A percentile compares a stretch with the other conserved stretches of the same genome.
Conservation (phyloP, 2,888 invertebrate genomes). For the Ochlodes sylvanus region DNA sequence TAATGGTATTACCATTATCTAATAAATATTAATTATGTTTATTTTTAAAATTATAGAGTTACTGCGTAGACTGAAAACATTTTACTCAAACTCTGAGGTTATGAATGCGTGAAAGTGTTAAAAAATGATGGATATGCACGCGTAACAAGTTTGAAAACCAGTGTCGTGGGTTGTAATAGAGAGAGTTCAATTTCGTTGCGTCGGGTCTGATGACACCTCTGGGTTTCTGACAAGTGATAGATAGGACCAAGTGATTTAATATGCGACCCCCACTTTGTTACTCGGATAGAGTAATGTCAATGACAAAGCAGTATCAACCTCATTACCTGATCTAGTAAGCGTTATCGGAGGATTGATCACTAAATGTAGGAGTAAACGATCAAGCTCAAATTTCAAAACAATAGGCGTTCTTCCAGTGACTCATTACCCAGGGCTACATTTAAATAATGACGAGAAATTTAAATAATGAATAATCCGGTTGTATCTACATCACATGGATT, state of each 20-base stretch:
- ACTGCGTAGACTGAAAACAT: too few relatives aligned
- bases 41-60: too few relatives aligned
- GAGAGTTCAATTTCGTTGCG: constrained; percentile 42
- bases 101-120: too few relatives aligned
- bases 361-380: constrained; percentile 20
- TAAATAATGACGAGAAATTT: background rate
- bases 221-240: constrained; percentile 49
- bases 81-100: too few relatives aligned
- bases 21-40: too few relatives aligned
- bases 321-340: constrained; percentile 44
- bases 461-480: too few relatives aligned
- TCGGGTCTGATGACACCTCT: constrained; percentile 45
- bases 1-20: too few relatives aligned
- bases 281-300: constrained; percentile 51
- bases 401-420: background rate
- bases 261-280: constrained; percentile 53
- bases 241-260: constrained; percentile 52
- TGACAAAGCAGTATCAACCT: constrained; percentile 49
- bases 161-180: constrained; percentile 27
- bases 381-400: constrained; percentile 8
- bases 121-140: background rate
- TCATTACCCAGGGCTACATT: background rate
- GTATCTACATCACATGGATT: too few relatives aligned
- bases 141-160: constrained; percentile 4
- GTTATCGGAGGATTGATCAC: constrained; percentile 28